Base-by-base conservation (phyloP, 2,888 invertebrate genomes). In the Sisyra terminalis region DNA sequence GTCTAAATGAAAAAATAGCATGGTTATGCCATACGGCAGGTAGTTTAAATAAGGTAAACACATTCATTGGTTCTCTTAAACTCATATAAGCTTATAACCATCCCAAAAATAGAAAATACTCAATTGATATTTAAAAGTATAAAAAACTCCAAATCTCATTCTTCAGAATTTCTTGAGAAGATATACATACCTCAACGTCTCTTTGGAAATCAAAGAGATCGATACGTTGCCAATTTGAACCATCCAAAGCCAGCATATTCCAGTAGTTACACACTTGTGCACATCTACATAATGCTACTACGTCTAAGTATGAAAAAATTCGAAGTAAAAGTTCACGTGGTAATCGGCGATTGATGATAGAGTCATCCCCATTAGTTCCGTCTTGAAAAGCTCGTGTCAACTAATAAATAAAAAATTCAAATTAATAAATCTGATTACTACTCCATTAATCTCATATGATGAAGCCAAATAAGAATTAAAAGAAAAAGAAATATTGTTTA, bases 201-300 rank as follows among this genome's bases (percentile, higher is more conserved):
- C 83, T 82, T 65, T 98, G 98, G 64, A 98, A 99, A 61, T 93
- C 84, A 67, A 99, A 99, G 40, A 99, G 69, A 65, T 99, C 94
- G 59, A 99, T 96, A 62, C 89, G 75, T 65, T 98, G 97, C 98
- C 98, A 99, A 64, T 98, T 98, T 55, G 94, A 96, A 43, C 98
- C 98, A 64, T 99, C 98, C 52, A 98, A 69, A 11, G 98, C 98
- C 52, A 98, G 68, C 43, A 93, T 77, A 65, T 98, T 97, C 98
- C 98, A 99, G 24, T 58, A 55, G 50, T 52, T 57, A 52, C 66
- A 70, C 51, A 84, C 87, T 73, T 93, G 92, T 48, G 93, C 93
- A 71, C 93, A 93, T 51, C 93, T 75, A 60, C 97, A 97, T 51
- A 97, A 68, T 10, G 94, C 88, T 29, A 94, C 86, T 39, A 96